Percentiles rank a stretch among this genome's conserved stretches.
These are phyloP conservation scores for Epirrhoe tristata DNA, from an alignment of 2,888 invertebrate species.

Conservation along the genomic window DNA sequence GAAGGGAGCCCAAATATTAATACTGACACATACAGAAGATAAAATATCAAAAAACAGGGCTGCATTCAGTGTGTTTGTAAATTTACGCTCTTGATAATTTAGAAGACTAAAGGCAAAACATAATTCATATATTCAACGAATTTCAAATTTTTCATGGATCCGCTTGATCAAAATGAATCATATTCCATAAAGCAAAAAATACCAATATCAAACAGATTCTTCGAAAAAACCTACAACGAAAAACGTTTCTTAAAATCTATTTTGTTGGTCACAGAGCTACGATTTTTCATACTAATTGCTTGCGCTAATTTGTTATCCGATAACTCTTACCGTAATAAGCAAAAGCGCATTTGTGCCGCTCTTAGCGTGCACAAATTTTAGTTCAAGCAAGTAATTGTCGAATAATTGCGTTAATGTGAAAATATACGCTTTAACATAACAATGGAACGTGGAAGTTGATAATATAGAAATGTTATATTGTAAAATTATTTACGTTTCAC, in stretches of 20 bases:
- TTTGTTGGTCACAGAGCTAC: slow-evolving; percentile 35
- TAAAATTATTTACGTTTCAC: slow-evolving; percentile 48
- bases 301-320: slow-evolving; percentile 73
- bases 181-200: background rate
- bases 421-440: slow-evolving; percentile 81
- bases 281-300: slow-evolving; percentile 55
- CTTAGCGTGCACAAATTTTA: slow-evolving; percentile 67
- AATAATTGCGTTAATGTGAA: slow-evolving; percentile 84
- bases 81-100: background rate
- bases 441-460: slow-evolving; percentile 74
- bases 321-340: slow-evolving; percentile 70
- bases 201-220: background rate
- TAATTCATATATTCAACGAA: background rate
- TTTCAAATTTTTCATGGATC: too few relatives aligned
- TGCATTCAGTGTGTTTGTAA: background rate
- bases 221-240: background rate
- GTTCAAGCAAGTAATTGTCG: slow-evolving; percentile 79
- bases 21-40: background rate
- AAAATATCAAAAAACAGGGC: background rate
- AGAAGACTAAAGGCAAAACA: background rate
- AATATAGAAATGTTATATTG: slow-evolving; percentile 55
- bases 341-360: slow-evolving; percentile 71
- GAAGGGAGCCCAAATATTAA: slow-evolving; percentile 54
- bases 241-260: slow-evolving; percentile 2
- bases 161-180: background rate